Evolutionary conservation across 2,888 invertebrate species (phyloP).

Genomic region (Schrankia costaestrigalis): DNA sequence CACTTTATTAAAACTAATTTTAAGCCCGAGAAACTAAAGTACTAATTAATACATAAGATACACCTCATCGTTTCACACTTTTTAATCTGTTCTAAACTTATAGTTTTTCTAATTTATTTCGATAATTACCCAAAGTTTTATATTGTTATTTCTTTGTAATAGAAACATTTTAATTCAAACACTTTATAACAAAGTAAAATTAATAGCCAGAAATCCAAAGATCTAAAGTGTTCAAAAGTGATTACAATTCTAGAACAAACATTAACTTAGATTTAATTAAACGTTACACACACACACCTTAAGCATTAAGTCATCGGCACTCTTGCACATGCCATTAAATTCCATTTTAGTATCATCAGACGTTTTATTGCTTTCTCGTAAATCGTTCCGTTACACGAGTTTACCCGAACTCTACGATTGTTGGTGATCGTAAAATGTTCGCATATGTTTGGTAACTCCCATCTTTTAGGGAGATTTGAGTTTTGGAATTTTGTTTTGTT

Average conservation of each 20-base stretch:
- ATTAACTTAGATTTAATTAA: conserved; percentile 28
- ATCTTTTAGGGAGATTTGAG: conserved; percentile 4
- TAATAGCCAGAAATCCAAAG: background rate
- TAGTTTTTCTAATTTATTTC: background rate
- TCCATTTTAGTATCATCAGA: conserved; percentile 57
- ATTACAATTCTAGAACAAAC: no score
- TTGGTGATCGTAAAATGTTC: conserved; percentile 54
- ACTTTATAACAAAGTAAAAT: no score
- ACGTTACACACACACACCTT: conserved; percentile 16
- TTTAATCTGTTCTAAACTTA: no score
- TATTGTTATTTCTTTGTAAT: background rate
- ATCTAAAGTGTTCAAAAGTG: background rate
- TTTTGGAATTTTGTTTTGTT: no score
- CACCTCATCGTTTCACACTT: no score
- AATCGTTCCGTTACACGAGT: conserved; percentile 45
- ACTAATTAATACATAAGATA: no score
- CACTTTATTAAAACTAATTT: no score
- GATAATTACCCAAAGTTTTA: background rate
- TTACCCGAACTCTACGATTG: conserved; percentile 46
- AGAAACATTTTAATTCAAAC: background rate
- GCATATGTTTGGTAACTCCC: conserved; percentile 20
- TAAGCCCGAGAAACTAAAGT: no score
- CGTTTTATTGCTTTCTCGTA: conserved; percentile 53
- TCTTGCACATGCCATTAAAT: conserved; percentile 53
- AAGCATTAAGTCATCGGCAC: conserved; percentile 40